Conservation (phyloP, 2,797 vertebrate genomes). For the Centroberyx gerrardi region DNA sequence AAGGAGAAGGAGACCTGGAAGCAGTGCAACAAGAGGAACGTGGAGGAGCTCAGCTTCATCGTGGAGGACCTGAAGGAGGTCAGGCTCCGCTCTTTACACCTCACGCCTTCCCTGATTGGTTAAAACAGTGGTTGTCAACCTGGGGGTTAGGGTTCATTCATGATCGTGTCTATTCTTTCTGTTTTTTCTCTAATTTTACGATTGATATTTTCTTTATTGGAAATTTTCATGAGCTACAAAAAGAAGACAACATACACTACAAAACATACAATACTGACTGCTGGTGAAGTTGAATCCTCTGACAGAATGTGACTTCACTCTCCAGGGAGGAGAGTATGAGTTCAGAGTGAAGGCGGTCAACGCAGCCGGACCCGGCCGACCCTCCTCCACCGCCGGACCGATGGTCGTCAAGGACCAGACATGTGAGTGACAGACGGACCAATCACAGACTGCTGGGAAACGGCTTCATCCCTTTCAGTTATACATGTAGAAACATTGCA, state of each 20-base stretch:
- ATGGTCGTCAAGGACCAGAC: conserved; percentile 96
- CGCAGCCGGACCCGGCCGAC: conserved; percentile 93
- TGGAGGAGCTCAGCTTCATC: conserved; percentile 94
- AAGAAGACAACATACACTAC: too few relatives aligned
- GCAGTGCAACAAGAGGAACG: conserved; percentile 96
- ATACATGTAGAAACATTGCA: too few relatives aligned
- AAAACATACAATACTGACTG: too few relatives aligned
- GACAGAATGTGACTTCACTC: too few relatives aligned
- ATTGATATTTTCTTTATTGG: too few relatives aligned
- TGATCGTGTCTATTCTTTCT: too few relatives aligned
- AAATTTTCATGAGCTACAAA: too few relatives aligned
- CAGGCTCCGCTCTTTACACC: background rate
- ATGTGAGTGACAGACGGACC: conserved; percentile 85
- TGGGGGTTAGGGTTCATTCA: too few relatives aligned
- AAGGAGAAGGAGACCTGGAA: conserved; percentile 98
- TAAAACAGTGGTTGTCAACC: too few relatives aligned
- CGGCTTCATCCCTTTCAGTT: too few relatives aligned
- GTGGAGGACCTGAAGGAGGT: conserved; percentile 96
- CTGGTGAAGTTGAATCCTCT: too few relatives aligned
- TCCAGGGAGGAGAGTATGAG: conserved; percentile 94
- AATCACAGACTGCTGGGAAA: background rate
- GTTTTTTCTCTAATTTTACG: too few relatives aligned
- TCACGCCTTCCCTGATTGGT: background rate
- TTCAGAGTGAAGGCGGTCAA: conserved; percentile 99
- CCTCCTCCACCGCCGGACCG: conserved; percentile 94